Evolutionary conservation across 2,797 vertebrate species (phyloP).

Genomic region (Notolepis coatsorum): DNA sequence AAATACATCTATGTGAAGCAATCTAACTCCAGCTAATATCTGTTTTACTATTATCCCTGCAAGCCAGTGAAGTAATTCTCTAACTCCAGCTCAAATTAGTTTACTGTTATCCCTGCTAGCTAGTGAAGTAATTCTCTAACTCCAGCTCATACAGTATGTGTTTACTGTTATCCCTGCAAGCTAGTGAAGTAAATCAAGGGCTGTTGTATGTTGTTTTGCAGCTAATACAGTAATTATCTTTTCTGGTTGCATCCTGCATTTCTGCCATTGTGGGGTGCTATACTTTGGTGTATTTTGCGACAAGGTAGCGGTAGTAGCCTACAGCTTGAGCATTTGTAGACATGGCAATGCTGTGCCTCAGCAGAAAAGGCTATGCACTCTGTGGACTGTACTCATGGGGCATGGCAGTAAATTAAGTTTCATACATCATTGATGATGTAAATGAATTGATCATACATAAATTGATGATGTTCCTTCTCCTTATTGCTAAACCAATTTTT

Average conservation of each 20-base stretch:
- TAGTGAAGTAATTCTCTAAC: conserved; percentile 1
- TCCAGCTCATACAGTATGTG: no score
- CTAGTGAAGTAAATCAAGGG: conserved; percentile 21
- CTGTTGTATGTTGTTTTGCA: conserved; percentile 13
- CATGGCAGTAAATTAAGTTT: conserved; percentile 25
- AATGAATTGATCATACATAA: background rate
- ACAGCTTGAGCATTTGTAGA: background rate
- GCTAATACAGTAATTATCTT: background rate
- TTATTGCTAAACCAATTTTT: background rate
- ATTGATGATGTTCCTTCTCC: conserved; percentile 10
- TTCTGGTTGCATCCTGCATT: background rate
- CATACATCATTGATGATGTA: conserved; percentile 20
- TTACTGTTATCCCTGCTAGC: no score
- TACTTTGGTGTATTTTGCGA: background rate
- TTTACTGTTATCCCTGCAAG: conserved; percentile 1
- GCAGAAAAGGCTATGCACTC: background rate
- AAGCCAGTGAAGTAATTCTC: conserved; percentile 1
- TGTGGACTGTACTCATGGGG: background rate
- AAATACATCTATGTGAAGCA: background rate
- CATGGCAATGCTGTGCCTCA: background rate
- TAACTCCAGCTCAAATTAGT: conserved; percentile 8
- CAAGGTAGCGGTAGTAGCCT: background rate
- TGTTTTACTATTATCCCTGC: no score
- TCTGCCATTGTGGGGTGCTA: background rate
- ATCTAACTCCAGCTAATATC: conserved; percentile 9